These are phyloP conservation scores for Drosophila recens DNA, from an alignment of 2,888 invertebrate species.

Conservation along the genomic window DNA sequence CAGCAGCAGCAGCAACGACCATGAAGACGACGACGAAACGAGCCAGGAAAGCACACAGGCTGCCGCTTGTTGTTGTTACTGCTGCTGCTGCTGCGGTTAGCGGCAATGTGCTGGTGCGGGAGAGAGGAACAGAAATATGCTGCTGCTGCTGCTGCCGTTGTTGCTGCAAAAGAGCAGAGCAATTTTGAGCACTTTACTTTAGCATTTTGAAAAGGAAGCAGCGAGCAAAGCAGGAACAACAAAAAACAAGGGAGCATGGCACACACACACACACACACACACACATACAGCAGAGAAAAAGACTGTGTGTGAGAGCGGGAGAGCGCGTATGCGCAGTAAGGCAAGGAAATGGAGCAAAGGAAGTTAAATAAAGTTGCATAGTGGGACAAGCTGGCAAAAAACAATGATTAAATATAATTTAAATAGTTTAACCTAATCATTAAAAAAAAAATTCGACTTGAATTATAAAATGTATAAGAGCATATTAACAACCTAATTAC, in stretches of 20 bases:
- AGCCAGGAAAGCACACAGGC: conserved; percentile 57
- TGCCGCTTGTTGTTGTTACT: conserved; percentile 36
- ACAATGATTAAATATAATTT: neutral
- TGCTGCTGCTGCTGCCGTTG: conserved; percentile 17
- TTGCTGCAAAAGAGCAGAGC: conserved; percentile 54
- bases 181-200: conserved; percentile 82
- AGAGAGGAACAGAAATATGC: conserved; percentile 40
- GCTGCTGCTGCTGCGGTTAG: conserved; percentile 27
- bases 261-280: conserved; percentile 26
- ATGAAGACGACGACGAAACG: conserved; percentile 36
- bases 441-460: no score
- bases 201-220: conserved; percentile 70
- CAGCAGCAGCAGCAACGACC: conserved; percentile 25
- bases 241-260: conserved; percentile 65
- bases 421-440: no score
- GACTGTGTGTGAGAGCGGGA: conserved; percentile 10
- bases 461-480: no score
- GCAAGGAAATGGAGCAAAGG: conserved; percentile 53
- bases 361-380: conserved; percentile 53
- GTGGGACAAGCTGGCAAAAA: conserved; percentile 31
- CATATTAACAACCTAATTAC: no score
- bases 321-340: conserved; percentile 49
- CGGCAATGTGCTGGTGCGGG: conserved; percentile 9
- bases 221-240: conserved; percentile 63
- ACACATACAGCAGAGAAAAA: conserved; percentile 11